These are phyloP conservation scores for Rhineura floridana DNA, from an alignment of 2,113 vertebrate genomes.

Conservation along the genomic window DNA sequence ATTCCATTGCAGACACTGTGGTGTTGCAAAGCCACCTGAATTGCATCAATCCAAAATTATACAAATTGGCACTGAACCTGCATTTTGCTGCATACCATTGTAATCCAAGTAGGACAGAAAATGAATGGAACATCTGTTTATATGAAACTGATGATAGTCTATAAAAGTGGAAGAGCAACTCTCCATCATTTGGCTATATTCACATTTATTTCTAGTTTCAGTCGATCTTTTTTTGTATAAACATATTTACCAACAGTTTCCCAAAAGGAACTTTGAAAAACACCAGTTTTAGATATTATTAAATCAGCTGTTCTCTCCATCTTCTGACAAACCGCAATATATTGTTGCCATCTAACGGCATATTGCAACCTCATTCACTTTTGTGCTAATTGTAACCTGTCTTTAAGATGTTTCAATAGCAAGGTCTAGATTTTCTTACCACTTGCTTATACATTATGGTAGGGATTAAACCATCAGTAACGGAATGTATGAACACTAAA, in stretches of 20 bases:
- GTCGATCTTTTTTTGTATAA: background rate
- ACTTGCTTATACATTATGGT: background rate
- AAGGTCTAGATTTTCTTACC: background rate
- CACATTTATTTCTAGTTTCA: conserved; percentile 1
- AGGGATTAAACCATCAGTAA: background rate
- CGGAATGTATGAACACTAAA: background rate
- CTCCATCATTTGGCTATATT: background rate
- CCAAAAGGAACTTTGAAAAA: background rate
- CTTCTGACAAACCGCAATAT: background rate
- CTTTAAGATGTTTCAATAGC: background rate
- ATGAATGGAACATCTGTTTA: conserved; percentile 35
- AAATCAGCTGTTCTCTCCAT: background rate
- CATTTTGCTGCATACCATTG: background rate
- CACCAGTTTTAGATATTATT: background rate
- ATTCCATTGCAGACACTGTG: background rate
- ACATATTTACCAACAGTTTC: background rate
- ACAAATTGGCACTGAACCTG: background rate
- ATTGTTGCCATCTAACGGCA: background rate
- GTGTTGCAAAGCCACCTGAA: conserved; percentile 11
- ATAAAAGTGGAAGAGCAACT: background rate
- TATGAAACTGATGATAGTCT: conserved; percentile 11
- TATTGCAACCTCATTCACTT: background rate
- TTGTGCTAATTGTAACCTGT: background rate
- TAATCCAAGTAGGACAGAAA: conserved; percentile 23
- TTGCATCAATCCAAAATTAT: background rate